A percentile compares a stretch with the other conserved stretches of the same genome.
Evolutionary conservation across 2,888 invertebrate genomes (phyloP).

Genomic region (Venusia cambrica): DNA sequence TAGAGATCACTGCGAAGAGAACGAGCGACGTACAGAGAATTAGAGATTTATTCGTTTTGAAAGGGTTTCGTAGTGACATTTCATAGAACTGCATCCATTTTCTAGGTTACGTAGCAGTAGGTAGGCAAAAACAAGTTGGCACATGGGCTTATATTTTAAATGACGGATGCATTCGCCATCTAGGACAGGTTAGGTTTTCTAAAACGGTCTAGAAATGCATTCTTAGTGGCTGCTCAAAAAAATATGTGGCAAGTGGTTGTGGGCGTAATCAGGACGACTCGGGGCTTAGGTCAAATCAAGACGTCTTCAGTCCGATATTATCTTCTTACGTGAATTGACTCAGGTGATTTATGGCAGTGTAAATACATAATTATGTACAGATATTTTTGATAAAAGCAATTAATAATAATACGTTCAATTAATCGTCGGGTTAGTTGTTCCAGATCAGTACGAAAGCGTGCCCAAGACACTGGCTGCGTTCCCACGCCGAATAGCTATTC

Average conservation of each 20-base stretch:
- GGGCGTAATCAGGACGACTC: constrained; percentile 6
- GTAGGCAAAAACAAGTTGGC: constrained; percentile 61
- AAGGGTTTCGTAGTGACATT: constrained; percentile 37
- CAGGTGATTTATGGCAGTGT: too few relatives aligned
- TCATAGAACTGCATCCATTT: constrained; percentile 63
- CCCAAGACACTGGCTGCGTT: too few relatives aligned
- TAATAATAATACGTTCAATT: too few relatives aligned
- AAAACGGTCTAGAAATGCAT: constrained; percentile 59
- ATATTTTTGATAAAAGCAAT: too few relatives aligned
- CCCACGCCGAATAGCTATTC: too few relatives aligned
- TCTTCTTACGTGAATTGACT: too few relatives aligned
- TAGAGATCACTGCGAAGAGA: not conserved
- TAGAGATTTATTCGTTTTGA: constrained; percentile 1
- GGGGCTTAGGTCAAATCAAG: too few relatives aligned
- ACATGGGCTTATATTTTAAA: constrained; percentile 59
- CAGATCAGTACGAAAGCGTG: too few relatives aligned
- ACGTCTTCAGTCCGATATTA: too few relatives aligned
- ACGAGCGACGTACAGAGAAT: constrained; percentile 32
- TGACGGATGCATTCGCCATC: constrained; percentile 63
- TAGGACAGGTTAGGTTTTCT: constrained; percentile 60
- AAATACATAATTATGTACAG: too few relatives aligned
- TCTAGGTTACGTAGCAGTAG: constrained; percentile 66
- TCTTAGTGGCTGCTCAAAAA: constrained; percentile 35
- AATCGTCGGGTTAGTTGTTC: too few relatives aligned
- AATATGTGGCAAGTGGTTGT: constrained; percentile 24